Percentiles rank a stretch among this genome's conserved stretches.
phyloP scores from a whole-genome alignment of 2,797 vertebrate species.

The Staurois parvus region DNA sequence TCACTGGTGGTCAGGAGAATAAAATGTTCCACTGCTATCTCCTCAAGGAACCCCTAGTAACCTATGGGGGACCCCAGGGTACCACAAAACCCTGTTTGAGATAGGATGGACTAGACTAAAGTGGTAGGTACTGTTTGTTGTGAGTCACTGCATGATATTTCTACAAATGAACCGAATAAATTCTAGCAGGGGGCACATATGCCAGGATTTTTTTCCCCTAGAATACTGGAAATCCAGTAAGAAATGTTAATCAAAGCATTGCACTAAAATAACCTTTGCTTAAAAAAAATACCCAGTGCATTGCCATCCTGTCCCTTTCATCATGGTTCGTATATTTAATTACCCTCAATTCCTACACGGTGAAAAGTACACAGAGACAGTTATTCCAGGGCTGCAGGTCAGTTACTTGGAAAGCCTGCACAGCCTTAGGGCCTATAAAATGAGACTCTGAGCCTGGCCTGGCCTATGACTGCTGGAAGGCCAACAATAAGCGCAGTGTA shows the following conservation, averaged over 20 bases:
- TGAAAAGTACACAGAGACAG: constrained; percentile 24
- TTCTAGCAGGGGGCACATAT: neutral
- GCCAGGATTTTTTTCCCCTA: neutral
- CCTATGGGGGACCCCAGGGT: no score
- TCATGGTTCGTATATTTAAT: constrained; percentile 13
- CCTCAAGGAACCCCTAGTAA: no score
- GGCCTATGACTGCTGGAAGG: constrained; percentile 21
- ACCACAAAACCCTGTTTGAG: no score
- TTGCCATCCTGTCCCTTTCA: neutral
- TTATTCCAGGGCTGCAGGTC: constrained; percentile 11
- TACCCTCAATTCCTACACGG: neutral
- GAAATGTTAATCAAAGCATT: constrained; percentile 6
- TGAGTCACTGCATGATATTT: neutral
- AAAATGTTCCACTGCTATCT: no score
- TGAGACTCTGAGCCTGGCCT: constrained; percentile 14
- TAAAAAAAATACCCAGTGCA: neutral
- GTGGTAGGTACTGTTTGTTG: no score
- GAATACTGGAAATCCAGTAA: neutral
- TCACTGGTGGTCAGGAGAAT: no score
- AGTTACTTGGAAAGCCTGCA: neutral
- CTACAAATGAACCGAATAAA: neutral
- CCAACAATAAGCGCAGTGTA: constrained; percentile 52
- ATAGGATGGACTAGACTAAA: no score
- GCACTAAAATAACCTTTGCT: constrained; percentile 2
- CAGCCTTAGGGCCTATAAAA: constrained; percentile 19